Base-by-base conservation (phyloP, 2,113 vertebrate species). In the Triplophysa tibetana region DNA sequence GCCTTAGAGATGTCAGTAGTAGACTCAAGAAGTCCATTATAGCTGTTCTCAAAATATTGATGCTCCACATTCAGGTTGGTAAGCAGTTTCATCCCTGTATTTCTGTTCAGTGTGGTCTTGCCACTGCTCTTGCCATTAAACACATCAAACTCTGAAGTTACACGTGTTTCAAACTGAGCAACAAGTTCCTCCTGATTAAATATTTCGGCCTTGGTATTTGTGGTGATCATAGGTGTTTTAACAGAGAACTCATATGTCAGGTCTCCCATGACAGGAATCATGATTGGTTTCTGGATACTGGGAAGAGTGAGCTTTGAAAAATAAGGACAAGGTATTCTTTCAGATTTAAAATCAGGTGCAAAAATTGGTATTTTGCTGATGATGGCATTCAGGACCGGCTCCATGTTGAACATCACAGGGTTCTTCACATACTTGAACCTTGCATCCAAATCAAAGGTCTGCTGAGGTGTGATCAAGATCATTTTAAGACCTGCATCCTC, bases 351-450 rank as follows among this genome's bases (percentile, higher is more conserved):
- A 24, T 89, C 87, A 17, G 94, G 95, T 52, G 67, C 1, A 2
- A 52, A 52, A 70, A 70, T 70, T 2, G 48, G 85, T 72, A 81
- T 75, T 63, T 94, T 92, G 64, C 79, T 83, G 84, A 93, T 93
- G 58, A 96, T 87, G 9, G 69, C 78, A 66, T 88, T 89, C 45
- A 93, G 91, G 21, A 96, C 10, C 66, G 85, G 85, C 29, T 89
- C 88, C 81, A 96, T 69, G 80, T 94, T 91, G 72, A 94, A 90
- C 84, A 86, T 88, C 1, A 95, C 93, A 1, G 88, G 90, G 58
- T 93, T 96, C 89, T 98, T 99, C 63, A 94, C 88, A 87, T 97
- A 98, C 74, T 88, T 90, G 89, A 92, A 83, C 62, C 94, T 96
- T 64, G 93, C 83, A 87, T 88, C 92, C 62, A 96, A 85, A 86